A percentile compares a stretch with the other conserved stretches of the same genome.
Conservation (phyloP, 2,797 vertebrate species). For the Rhinichthys osculus region DNA sequence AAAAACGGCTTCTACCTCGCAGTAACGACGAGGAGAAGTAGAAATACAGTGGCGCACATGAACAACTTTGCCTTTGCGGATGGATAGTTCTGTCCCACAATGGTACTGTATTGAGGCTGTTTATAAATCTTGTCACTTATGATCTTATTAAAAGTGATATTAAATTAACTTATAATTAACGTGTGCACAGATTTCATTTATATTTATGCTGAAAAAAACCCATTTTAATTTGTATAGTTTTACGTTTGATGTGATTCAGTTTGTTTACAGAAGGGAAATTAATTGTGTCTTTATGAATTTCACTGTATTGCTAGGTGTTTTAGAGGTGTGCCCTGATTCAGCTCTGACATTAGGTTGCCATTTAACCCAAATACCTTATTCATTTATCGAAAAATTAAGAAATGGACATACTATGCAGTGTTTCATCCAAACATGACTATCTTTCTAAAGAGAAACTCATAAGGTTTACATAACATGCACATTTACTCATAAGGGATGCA, state of each 20-base stretch:
- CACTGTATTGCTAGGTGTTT: background rate
- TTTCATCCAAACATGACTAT: background rate
- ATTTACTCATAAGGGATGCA: background rate
- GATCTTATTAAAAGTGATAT: slow-evolving; percentile 3
- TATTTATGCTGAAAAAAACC: background rate
- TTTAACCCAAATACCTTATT: slow-evolving; percentile 40
- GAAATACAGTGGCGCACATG: slow-evolving; percentile 31
- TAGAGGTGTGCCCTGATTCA: background rate
- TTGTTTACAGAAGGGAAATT: background rate
- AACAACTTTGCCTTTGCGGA: slow-evolving; percentile 36
- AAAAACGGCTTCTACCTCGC: slow-evolving; percentile 69
- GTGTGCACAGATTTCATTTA: background rate
- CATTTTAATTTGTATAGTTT: background rate
- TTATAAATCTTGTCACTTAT: background rate
- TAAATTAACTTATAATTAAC: background rate
- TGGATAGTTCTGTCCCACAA: background rate
- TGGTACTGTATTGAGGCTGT: background rate
- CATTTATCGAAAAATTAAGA: background rate
- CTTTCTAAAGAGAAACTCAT: background rate
- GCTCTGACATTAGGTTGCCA: slow-evolving; percentile 14
- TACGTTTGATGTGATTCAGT: background rate
- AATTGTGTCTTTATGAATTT: slow-evolving; percentile 14
- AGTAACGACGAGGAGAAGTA: slow-evolving; percentile 60
- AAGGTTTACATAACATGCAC: background rate
- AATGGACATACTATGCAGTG: background rate